Evolutionary conservation across 2,888 invertebrate species (phyloP).

Genomic region (Aporophyla lueneburgensis): DNA sequence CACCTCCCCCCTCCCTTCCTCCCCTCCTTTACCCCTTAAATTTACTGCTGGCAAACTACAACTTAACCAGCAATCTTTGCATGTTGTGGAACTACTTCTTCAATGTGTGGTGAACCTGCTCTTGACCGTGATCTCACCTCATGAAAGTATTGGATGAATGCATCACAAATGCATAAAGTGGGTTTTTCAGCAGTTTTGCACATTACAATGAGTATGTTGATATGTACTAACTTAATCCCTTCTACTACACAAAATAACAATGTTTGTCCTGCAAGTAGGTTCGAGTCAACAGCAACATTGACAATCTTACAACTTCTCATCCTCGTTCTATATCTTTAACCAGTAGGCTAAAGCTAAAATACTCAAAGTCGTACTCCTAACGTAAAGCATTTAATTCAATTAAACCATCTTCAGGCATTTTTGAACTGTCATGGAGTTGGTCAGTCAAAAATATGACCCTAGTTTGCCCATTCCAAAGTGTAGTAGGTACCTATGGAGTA

Average conservation of each 20-base stretch:
- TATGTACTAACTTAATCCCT: background rate
- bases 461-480: too few species aligned
- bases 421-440: too few species aligned
- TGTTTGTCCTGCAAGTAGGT: background rate
- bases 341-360: background rate
- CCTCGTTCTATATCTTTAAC: background rate
- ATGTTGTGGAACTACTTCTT: background rate
- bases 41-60: too few species aligned
- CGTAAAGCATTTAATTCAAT: too few species aligned
- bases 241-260: background rate
- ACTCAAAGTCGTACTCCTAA: too few species aligned
- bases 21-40: too few species aligned
- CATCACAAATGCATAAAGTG: background rate
- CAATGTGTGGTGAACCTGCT: background rate
- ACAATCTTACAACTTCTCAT: background rate
- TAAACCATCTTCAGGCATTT: too few species aligned
- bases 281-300: too few species aligned
- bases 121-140: background rate
- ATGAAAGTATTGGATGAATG: background rate
- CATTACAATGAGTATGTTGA: background rate
- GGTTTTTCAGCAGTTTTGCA: background rate
- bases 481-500: too few species aligned
- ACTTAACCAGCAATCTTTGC: background rate
- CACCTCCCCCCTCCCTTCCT: too few species aligned
- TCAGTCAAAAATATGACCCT: too few species aligned